These are phyloP conservation scores for Condylura cristata DNA, from an alignment of 2,113 vertebrate genomes.

Conservation along the genomic window DNA sequence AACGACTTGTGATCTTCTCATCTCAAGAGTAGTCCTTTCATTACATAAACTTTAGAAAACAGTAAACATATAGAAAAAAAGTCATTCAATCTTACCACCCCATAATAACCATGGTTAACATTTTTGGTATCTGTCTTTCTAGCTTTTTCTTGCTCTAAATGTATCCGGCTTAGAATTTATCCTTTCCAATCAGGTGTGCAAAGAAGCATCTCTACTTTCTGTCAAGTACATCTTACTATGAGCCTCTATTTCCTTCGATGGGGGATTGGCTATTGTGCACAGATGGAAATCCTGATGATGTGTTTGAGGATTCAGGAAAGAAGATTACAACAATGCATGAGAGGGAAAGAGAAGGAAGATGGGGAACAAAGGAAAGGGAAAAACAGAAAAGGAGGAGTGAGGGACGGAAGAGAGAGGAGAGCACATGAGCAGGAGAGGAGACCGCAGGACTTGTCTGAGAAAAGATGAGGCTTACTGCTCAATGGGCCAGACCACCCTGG, in stretches of 20 bases:
- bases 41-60: constrained; percentile 33
- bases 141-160: neutral
- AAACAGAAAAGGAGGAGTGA: no score
- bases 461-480: no score
- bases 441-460: neutral
- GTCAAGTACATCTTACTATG: neutral
- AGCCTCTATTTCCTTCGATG: neutral
- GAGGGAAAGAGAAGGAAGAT: no score
- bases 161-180: neutral
- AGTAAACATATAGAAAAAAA: neutral
- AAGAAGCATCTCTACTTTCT: neutral
- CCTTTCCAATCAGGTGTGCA: rapidly evolving
- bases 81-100: neutral
- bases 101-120: rapidly evolving
- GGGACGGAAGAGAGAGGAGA: neutral
- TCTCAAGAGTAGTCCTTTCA: constrained; percentile 47
- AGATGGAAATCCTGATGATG: no score
- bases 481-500: rapidly evolving
- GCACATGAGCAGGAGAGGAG: neutral
- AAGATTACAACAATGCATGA: rapidly evolving
- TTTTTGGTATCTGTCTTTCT: no score
- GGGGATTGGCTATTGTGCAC: no score
- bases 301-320: neutral
- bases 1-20: neutral
- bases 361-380: no score